These are phyloP conservation scores for Eumaeus atala DNA, from an alignment of 1,140 invertebrate genomes.

Conservation along the genomic window DNA sequence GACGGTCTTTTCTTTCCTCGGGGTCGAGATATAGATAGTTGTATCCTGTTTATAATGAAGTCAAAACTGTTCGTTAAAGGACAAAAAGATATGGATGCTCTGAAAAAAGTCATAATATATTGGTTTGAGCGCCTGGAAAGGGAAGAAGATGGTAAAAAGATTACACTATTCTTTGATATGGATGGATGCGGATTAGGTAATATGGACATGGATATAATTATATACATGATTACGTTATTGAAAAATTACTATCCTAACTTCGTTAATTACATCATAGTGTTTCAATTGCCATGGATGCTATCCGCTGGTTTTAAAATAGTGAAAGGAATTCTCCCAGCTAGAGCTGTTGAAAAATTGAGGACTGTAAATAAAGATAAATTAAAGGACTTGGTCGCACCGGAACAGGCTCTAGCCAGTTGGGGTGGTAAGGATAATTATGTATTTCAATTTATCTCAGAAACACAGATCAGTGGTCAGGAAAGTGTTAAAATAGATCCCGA, in stretches of 20 bases:
- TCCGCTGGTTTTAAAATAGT: slow-evolving; percentile 37
- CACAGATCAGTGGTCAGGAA: slow-evolving; percentile 16
- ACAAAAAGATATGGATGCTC: slow-evolving; percentile 31
- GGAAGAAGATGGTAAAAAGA: slow-evolving; percentile 38
- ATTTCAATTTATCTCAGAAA: slow-evolving; percentile 35
- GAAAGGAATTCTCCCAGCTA: slow-evolving; percentile 32
- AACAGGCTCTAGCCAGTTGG: slow-evolving; percentile 39
- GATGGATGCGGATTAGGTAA: slow-evolving; percentile 35
- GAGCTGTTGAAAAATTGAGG: slow-evolving; percentile 29
- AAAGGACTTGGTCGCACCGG: slow-evolving; percentile 32
- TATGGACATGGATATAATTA: slow-evolving; percentile 36
- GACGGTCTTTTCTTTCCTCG: slow-evolving; percentile 38
- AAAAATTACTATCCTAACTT: slow-evolving; percentile 42
- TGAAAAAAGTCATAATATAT: slow-evolving; percentile 40
- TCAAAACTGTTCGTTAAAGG: slow-evolving; percentile 36
- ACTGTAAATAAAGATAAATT: slow-evolving; percentile 36
- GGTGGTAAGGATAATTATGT: slow-evolving; percentile 40
- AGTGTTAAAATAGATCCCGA: slow-evolving; percentile 12
- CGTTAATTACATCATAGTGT: slow-evolving; percentile 41
- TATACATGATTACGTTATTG: slow-evolving; percentile 34
- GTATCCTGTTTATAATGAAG: slow-evolving; percentile 40
- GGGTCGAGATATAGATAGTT: slow-evolving; percentile 43
- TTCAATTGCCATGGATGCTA: slow-evolving; percentile 39
- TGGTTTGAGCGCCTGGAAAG: slow-evolving; percentile 42
- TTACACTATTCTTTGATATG: slow-evolving; percentile 45